Percentiles rank a stretch among this genome's conserved stretches.
Evolutionary conservation across 1,140 invertebrate species (phyloP).

Genomic region (Phocides pigmalion): DNA sequence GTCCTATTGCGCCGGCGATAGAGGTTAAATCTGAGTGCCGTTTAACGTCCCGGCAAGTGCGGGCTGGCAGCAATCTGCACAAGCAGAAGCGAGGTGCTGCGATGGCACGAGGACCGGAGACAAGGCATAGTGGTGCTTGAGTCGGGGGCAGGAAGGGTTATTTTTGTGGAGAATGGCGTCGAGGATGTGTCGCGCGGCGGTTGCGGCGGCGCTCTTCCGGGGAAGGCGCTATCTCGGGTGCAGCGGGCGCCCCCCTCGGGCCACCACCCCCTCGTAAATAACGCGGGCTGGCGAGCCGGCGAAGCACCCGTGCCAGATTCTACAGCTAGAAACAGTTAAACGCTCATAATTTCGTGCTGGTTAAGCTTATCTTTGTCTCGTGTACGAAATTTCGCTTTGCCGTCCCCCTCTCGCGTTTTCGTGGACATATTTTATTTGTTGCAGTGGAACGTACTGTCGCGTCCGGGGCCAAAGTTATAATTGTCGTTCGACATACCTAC

Average conservation of each 20-base stretch:
- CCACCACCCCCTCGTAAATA: conserved; percentile 79
- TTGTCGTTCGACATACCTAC: conserved; percentile 79
- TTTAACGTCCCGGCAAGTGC: conserved; percentile 52
- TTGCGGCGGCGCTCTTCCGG: conserved; percentile 71
- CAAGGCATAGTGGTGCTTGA: conserved; percentile 47
- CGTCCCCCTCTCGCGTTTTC: conserved; percentile 73
- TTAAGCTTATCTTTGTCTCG: conserved; percentile 83
- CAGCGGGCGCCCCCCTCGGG: conserved; percentile 49
- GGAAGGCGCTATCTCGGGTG: conserved; percentile 79
- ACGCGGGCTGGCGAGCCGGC: conserved; percentile 81
- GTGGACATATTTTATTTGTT: conserved; percentile 81
- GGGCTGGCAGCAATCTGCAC: conserved; percentile 68
- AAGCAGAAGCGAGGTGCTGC: conserved; percentile 59
- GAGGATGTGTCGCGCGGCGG: conserved; percentile 48
- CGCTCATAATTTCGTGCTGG: conserved; percentile 83
- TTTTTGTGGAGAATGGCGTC: conserved; percentile 36
- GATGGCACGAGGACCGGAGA: conserved; percentile 44
- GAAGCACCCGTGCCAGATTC: conserved; percentile 82
- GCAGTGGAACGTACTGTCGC: conserved; percentile 65
- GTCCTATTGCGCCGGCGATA: conserved; percentile 61
- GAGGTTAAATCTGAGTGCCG: conserved; percentile 62
- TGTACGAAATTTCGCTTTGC: conserved; percentile 77
- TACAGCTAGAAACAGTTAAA: conserved; percentile 84
- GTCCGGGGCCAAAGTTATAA: conserved; percentile 79
- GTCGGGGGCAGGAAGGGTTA: conserved; percentile 44